Conservation (phyloP, 2,113 vertebrate genomes). For the Atrichornis clamosus region DNA sequence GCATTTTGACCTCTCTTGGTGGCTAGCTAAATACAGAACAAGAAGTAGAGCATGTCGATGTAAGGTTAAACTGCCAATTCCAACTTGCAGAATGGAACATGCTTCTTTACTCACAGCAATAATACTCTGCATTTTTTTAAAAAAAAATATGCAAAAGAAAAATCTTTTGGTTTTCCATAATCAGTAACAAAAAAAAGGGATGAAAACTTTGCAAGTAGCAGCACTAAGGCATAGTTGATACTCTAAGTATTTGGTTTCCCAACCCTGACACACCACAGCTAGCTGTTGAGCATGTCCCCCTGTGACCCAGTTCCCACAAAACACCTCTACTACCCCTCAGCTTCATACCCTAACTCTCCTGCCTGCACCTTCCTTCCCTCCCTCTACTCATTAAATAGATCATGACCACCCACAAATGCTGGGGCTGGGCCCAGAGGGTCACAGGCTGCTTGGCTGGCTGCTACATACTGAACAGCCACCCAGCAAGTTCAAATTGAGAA, state of each 20-base stretch:
- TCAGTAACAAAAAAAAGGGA: background rate
- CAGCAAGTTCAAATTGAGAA: background rate
- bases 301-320: background rate
- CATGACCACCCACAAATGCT: background rate
- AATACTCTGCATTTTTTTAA: background rate
- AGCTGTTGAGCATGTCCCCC: background rate
- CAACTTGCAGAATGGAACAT: background rate
- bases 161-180: background rate
- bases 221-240: background rate
- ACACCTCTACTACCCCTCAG: background rate
- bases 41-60: background rate
- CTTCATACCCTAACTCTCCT: background rate
- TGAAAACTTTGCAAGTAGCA: background rate
- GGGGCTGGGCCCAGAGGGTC: background rate
- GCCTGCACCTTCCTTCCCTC: background rate
- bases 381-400: background rate
- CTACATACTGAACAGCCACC: background rate
- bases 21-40: background rate
- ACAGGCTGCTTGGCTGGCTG: background rate
- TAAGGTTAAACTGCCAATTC: background rate
- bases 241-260: background rate
- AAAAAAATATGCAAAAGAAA: background rate
- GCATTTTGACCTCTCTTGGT: background rate
- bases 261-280: background rate
- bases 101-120: background rate